A percentile compares a stretch with the other conserved stretches of the same genome.
Evolutionary conservation across 2,888 invertebrate species (phyloP).

Genomic region (Trissolcus japonicus): DNA sequence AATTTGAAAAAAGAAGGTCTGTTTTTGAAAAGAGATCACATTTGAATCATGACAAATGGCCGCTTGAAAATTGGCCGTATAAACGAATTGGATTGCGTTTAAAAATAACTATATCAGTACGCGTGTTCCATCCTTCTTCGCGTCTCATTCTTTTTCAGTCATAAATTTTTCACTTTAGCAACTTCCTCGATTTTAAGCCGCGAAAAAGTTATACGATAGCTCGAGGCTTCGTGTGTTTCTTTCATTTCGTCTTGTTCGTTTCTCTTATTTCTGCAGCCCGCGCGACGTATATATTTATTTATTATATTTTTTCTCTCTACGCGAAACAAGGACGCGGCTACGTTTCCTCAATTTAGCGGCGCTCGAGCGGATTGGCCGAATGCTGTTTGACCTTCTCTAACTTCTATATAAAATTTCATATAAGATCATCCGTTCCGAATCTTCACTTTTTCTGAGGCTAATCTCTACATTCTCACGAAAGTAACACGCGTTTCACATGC

Average conservation of each 20-base stretch:
- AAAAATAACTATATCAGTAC: constrained; percentile 34
- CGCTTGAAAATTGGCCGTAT: constrained; percentile 17
- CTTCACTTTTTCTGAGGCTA: constrained; percentile 44
- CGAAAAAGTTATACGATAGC: constrained; percentile 47
- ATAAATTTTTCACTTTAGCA: constrained; percentile 47
- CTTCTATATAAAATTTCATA: constrained; percentile 49
- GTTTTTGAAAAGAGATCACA: too few species aligned
- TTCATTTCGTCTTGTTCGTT: constrained; percentile 26
- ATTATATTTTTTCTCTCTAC: constrained; percentile 28
- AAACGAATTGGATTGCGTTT: constrained; percentile 29
- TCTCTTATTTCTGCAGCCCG: constrained; percentile 22
- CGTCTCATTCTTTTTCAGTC: constrained; percentile 35
- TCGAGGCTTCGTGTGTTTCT: constrained; percentile 39
- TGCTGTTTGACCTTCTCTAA: constrained; percentile 52
- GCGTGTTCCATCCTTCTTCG: constrained; percentile 5
- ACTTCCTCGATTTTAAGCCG: constrained; percentile 42
- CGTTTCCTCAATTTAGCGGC: constrained; percentile 53
- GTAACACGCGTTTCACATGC: constrained; percentile 18
- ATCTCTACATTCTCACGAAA: constrained; percentile 51
- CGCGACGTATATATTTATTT: constrained; percentile 40
- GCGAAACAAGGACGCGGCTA: constrained; percentile 17
- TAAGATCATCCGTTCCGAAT: constrained; percentile 56
- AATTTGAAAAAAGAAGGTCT: too few species aligned
- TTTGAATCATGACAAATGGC: constrained; percentile 5
- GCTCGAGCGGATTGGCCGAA: constrained; percentile 41